Base-by-base conservation (phyloP, 2,888 invertebrate species). In the Neuroscelio doddi region DNA sequence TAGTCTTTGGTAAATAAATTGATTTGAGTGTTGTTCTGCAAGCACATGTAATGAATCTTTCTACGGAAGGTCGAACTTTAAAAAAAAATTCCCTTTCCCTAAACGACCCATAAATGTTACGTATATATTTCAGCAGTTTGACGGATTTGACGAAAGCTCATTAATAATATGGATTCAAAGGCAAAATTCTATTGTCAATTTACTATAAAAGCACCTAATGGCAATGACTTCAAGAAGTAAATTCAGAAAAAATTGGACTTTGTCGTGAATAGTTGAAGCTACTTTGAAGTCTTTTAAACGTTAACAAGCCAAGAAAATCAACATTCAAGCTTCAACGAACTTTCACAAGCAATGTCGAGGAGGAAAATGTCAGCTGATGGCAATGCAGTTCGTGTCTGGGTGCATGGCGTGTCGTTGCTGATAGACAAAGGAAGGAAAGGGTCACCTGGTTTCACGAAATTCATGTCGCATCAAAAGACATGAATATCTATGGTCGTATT, bases 401-500 rank as follows among this genome's bases (percentile, higher is more conserved):
- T 36, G 36, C 2, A 10, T 30, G n/a, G 9, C 26, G 26, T 26
- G 26, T 26, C 4, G 5, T 8, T 26, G 26, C 5, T 8, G 26
- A 26, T 26, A 30, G 10, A 30, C n/a, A 30, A 12, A 39, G 24
- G 12, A n/a, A 24, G 10, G 34, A 32, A 52, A 34, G 52, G 46
- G 53, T 53, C 53, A 53, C 38, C 53, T 15, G 36, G 17, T 53
- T 53, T 53, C 45, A 45, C 38, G 46, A 56, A 41, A 56, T 47
- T 47, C 56, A 47, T 56, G 56, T 30, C 56, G 26, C 26, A 12
- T 39, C 46, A 39, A 16, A 34, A 34, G 34, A 47, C 46, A 45
- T 32, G 47, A 56, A 56, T 56, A 56, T 38, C 56, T 34, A 47
- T 26, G 32, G 39, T 36, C 46, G 39, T 47, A 56, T 56, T 56